These are phyloP conservation scores for Argentina silus DNA, from an alignment of 2,797 vertebrate genomes.

Conservation along the genomic window DNA sequence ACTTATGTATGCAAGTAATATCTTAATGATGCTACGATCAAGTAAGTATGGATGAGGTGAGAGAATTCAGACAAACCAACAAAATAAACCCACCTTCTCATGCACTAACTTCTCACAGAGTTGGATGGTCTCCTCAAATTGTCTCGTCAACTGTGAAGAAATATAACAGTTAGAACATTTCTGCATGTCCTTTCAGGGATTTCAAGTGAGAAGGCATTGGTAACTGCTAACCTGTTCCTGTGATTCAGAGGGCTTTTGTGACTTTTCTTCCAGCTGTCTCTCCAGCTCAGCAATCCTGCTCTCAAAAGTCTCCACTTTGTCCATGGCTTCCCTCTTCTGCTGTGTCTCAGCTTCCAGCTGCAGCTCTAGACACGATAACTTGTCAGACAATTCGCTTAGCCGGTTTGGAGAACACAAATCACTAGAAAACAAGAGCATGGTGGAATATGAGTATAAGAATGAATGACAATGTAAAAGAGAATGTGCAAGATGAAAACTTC, in stretches of 20 bases:
- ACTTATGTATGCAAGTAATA: too few relatives aligned
- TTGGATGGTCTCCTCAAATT: slow-evolving; percentile 82
- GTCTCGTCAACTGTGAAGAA: slow-evolving; percentile 67
- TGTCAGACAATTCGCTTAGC: slow-evolving; percentile 47
- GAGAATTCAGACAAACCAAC: neutral
- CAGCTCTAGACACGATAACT: slow-evolving; percentile 62
- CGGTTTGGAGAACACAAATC: slow-evolving; percentile 24
- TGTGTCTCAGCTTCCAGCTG: slow-evolving; percentile 59
- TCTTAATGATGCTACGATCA: too few relatives aligned
- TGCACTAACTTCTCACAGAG: slow-evolving; percentile 80
- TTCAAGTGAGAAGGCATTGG: neutral
- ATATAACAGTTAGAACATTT: neutral
- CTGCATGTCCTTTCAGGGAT: neutral
- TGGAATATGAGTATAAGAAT: neutral
- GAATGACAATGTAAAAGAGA: neutral
- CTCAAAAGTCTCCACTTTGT: slow-evolving; percentile 41
- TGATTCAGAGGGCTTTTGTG: slow-evolving; percentile 4
- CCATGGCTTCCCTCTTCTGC: slow-evolving; percentile 52
- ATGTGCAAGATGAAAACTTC: neutral
- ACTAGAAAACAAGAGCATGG: neutral
- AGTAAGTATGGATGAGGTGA: neutral
- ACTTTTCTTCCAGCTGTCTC: slow-evolving; percentile 39
- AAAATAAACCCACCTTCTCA: slow-evolving; percentile 79
- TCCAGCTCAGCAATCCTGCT: slow-evolving; percentile 54
- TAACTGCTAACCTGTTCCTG: slow-evolving; percentile 8